phyloP scores from a whole-genome alignment of 2,797 vertebrate species.

The Leuciscus waleckii region DNA sequence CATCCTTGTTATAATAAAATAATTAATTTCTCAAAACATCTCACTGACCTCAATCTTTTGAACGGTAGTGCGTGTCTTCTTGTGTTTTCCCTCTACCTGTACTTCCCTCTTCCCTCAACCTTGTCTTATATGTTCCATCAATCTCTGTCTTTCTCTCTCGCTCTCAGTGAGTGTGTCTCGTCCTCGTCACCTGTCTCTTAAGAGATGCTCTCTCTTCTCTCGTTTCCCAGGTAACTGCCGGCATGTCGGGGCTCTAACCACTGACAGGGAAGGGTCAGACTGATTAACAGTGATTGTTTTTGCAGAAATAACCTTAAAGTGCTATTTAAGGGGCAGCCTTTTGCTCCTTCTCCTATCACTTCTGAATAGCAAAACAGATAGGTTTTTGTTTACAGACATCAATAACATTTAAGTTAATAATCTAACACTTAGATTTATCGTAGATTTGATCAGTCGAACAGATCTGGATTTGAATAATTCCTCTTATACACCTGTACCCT shows the following conservation, averaged over 20 bases:
- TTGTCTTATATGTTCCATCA: constrained; percentile 35
- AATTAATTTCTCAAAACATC: not conserved
- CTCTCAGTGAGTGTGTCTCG: constrained; percentile 75
- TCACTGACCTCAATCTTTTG: not conserved
- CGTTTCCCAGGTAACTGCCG: constrained; percentile 83
- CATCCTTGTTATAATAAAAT: not conserved
- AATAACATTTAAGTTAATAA: not conserved
- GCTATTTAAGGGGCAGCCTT: not conserved
- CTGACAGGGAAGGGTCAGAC: constrained; percentile 16
- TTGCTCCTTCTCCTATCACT: not conserved
- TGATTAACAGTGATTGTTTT: constrained; percentile 6
- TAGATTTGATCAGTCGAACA: not conserved
- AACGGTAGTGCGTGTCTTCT: not conserved
- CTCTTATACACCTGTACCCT: not conserved
- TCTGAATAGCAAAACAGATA: not conserved
- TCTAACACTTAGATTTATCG: not conserved
- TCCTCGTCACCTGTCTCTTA: constrained; percentile 77
- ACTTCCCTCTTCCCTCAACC: constrained; percentile 52
- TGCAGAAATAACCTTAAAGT: constrained; percentile 3
- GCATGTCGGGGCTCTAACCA: constrained; percentile 79
- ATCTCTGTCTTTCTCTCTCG: constrained; percentile 46
- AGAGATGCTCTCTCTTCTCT: constrained; percentile 83
- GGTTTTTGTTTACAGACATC: not conserved
- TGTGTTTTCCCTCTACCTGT: not conserved
- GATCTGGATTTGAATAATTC: not conserved